Base-by-base conservation (phyloP, 2,797 vertebrate genomes). In the Periophthalmus magnuspinnatus region DNA sequence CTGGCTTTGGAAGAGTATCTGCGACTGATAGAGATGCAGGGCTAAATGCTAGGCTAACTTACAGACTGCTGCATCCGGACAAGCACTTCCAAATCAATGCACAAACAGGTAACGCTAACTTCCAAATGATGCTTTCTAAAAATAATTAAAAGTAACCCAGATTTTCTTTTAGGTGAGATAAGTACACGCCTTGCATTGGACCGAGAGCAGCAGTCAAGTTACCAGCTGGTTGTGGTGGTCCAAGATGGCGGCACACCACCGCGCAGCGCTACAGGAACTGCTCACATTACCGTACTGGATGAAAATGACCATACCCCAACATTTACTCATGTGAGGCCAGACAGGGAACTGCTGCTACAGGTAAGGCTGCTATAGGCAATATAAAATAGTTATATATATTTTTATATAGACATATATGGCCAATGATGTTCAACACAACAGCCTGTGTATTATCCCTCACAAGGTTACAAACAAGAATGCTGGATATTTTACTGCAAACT, bases 161-260 rank as follows among this genome's bases (percentile, higher is more conserved):
- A 68, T 6, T 19, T 34, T 59, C 34, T 24, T 58, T n/a, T 33
- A 97, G 98, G 98, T 66, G 98, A 99, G 89, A 92, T 99, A 77
- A 98, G 95, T 80, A 95, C 96, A n/a, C 94, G 94, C 50, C 86
- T 92, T 0, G 94, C 91, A 33, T 84, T 99, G 82, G 97, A 99
- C 85, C 92, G 98, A 10, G 98, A 99, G 90, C 94, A 92, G 67
- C 97, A 98, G 89, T 96, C 95, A 85, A 97, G 95, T 86, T 97
- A 95, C 87, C 97, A 98, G 92, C 89, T 99, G 4, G 86, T 95
- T 64, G 96, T 99, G 75, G 93, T 96, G 0, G 95, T 98, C 36
- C 96, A 97, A 77, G 97, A 99, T 0, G 95, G 94, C 0, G 98
- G 97, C 0, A 96, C 94, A 0, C 97, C 97, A 0, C 95, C 96